These are phyloP conservation scores for Thumatha senex DNA, from an alignment of 2,888 invertebrate genomes.

Conservation along the genomic window DNA sequence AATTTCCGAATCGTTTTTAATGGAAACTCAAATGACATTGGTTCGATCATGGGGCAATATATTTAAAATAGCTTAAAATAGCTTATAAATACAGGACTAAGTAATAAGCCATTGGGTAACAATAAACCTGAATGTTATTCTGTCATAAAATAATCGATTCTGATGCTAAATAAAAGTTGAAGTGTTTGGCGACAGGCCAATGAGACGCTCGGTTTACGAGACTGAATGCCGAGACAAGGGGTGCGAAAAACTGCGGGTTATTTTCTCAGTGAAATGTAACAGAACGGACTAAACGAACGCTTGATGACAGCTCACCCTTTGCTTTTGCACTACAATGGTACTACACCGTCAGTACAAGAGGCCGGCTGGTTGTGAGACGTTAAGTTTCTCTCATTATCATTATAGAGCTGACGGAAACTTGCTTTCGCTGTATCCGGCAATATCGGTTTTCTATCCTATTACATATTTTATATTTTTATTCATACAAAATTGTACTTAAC, in stretches of 20 bases:
- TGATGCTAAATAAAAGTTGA: slow-evolving; percentile 67
- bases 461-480: slow-evolving; percentile 2
- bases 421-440: slow-evolving; percentile 17
- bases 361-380: slow-evolving; percentile 50
- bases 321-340: slow-evolving; percentile 63
- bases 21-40: slow-evolving; percentile 48
- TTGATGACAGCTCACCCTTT: slow-evolving; percentile 66
- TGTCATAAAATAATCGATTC: slow-evolving; percentile 75
- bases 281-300: slow-evolving; percentile 67
- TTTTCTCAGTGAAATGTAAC: slow-evolving; percentile 66
- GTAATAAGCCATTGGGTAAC: slow-evolving; percentile 64
- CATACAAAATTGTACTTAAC: neutral
- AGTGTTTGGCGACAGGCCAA: slow-evolving; percentile 71
- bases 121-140: slow-evolving; percentile 68
- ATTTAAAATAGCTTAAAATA: slow-evolving; percentile 62
- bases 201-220: slow-evolving; percentile 56
- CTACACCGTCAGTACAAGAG: slow-evolving; percentile 61
- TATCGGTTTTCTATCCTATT: slow-evolving; percentile 4
- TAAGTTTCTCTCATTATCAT: slow-evolving; percentile 59
- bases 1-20: slow-evolving; percentile 28
- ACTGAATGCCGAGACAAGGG: slow-evolving; percentile 53
- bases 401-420: slow-evolving; percentile 16
- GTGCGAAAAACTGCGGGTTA: slow-evolving; percentile 57
- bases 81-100: slow-evolving; percentile 60
- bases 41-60: slow-evolving; percentile 61